Conservation (phyloP, 2,888 invertebrate species). For the Drosophila anomelani region DNA sequence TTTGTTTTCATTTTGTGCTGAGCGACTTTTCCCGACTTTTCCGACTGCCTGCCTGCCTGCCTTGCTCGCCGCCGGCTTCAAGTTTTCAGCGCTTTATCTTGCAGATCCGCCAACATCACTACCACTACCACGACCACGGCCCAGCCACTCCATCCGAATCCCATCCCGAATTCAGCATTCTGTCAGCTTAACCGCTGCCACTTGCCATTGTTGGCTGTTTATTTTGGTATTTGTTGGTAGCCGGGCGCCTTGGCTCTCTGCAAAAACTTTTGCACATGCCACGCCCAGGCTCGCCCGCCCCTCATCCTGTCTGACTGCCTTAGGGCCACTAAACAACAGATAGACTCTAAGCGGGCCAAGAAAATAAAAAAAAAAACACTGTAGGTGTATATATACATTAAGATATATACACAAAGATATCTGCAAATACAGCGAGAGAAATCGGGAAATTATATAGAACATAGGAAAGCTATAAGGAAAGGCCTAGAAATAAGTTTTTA, state of each 20-base stretch:
- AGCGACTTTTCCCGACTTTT: constrained; percentile 57
- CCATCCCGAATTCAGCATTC: constrained; percentile 41
- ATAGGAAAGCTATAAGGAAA: too few relatives aligned
- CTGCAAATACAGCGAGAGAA: neutral
- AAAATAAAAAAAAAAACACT: constrained; percentile 1
- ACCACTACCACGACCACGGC: neutral
- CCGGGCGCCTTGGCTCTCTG: constrained; percentile 11
- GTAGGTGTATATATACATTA: constrained; percentile 26
- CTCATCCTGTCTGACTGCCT: constrained; percentile 26
- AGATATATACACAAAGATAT: constrained; percentile 18
- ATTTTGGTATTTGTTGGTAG: constrained; percentile 49
- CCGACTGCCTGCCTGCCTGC: constrained; percentile 24
- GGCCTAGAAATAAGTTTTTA: neutral
- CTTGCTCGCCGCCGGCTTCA: constrained; percentile 50
- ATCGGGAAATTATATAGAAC: neutral
- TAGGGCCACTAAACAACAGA: constrained; percentile 58
- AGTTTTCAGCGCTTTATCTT: constrained; percentile 75
- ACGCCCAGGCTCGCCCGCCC: constrained; percentile 44
- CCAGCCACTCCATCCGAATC: constrained; percentile 2
- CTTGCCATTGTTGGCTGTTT: constrained; percentile 76
- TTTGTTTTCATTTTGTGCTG: constrained; percentile 71
- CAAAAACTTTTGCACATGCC: constrained; percentile 67
- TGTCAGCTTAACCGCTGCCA: constrained; percentile 77
- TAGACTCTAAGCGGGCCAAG: constrained; percentile 47
- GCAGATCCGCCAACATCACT: constrained; percentile 40